A percentile compares a stretch with the other conserved stretches of the same genome.
Conservation (phyloP, 2,797 vertebrate species). For the Schizothorax lantsangensis region DNA sequence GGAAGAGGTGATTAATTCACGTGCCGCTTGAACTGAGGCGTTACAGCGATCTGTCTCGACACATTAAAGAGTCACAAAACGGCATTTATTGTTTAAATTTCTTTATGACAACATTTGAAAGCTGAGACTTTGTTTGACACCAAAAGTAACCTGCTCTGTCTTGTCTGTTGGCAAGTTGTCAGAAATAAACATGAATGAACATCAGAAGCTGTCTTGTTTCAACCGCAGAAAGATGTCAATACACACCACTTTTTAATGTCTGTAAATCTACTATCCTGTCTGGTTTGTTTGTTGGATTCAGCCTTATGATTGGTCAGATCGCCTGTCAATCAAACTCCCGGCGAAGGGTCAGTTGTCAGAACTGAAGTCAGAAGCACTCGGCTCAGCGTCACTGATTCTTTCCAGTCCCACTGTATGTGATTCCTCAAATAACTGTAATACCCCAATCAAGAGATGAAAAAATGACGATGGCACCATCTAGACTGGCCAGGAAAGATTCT, state of each 20-base stretch:
- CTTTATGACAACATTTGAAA: too few relatives aligned
- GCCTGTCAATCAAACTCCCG: too few relatives aligned
- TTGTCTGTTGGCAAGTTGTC: too few relatives aligned
- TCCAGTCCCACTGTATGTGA: not conserved
- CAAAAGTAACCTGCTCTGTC: too few relatives aligned
- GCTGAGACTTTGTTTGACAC: too few relatives aligned
- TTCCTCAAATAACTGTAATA: slow-evolving; percentile 14
- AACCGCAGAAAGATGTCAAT: not conserved
- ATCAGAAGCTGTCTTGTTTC: not conserved
- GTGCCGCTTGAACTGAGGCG: too few relatives aligned
- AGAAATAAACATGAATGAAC: too few relatives aligned
- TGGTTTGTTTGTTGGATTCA: not conserved
- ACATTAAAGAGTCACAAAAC: too few relatives aligned
- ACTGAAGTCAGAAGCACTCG: not conserved
- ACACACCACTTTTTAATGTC: not conserved
- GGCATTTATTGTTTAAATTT: too few relatives aligned
- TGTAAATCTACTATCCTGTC: not conserved
- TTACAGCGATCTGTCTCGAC: too few relatives aligned
- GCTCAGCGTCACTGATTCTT: not conserved
- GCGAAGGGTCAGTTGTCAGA: not conserved
- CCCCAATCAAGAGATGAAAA: slow-evolving; percentile 8
- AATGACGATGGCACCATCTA: slow-evolving; percentile 46
- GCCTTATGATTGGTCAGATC: too few relatives aligned
- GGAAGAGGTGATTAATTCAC: too few relatives aligned
- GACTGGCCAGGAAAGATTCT: slow-evolving; percentile 51